A percentile compares a stretch with the other conserved stretches of the same genome.
Conservation (phyloP, 2,888 invertebrate species). For the Heteropelma amictum region DNA sequence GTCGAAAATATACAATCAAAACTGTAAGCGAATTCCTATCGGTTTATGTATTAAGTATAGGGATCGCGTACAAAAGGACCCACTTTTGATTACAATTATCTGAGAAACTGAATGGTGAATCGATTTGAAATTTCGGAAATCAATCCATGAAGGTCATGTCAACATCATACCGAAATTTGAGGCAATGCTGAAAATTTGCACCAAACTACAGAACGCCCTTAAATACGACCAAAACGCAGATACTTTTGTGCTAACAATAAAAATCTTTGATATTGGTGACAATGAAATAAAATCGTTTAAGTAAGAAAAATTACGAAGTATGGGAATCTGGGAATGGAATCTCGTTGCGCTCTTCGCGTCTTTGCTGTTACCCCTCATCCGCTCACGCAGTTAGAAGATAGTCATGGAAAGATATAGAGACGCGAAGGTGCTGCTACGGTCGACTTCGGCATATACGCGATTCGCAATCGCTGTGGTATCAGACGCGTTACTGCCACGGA, state of each 20-base stretch:
- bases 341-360: no score
- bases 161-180: constrained; percentile 31
- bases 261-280: no score
- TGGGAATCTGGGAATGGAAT: no score
- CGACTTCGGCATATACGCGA: constrained; percentile 50
- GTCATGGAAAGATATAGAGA: constrained; percentile 44
- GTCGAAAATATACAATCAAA: constrained; percentile 12
- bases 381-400: constrained; percentile 28
- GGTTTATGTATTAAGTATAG: constrained; percentile 12
- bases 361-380: no score
- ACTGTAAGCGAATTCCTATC: constrained; percentile 5
- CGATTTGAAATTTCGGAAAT: constrained; percentile 11
- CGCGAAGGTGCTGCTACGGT: constrained; percentile 28
- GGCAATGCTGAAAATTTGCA: no score
- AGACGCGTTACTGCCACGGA: constrained; percentile 16
- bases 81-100: constrained; percentile 8
- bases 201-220: background rate
- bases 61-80: constrained; percentile 21
- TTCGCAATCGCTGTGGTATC: constrained; percentile 50
- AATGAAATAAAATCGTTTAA: no score
- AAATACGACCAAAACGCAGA: no score
- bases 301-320: no score
- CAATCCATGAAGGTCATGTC: constrained; percentile 15
- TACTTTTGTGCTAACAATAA: no score
- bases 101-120: constrained; percentile 18